phyloP scores from a whole-genome alignment of 1,140 invertebrate genomes.

The Branchinecta lynchi region DNA sequence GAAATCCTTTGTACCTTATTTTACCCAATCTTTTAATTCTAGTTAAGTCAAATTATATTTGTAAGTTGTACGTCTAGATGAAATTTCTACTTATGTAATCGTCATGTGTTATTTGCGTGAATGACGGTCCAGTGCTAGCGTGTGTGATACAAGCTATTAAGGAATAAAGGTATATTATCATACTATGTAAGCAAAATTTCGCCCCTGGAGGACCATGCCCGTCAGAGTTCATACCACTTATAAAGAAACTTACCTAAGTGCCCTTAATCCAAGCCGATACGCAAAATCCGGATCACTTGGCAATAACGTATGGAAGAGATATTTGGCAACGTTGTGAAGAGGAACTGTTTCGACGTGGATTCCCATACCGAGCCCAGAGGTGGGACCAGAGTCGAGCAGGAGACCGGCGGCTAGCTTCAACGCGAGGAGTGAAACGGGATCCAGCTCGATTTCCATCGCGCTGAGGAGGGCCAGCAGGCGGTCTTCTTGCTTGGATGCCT shows the following conservation, averaged over 20 bases:
- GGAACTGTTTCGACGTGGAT: conserved; percentile 58
- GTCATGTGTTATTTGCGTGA: too few relatives aligned
- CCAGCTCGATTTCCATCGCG: conserved; percentile 51
- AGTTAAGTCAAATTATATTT: too few relatives aligned
- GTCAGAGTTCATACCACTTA: conserved; percentile 27
- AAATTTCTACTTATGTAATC: too few relatives aligned
- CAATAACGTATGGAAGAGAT: conserved; percentile 55
- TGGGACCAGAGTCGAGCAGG: conserved; percentile 51
- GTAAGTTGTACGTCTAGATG: too few relatives aligned
- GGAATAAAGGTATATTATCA: too few relatives aligned
- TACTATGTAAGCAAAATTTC: too few relatives aligned
- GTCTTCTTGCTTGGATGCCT: conserved; percentile 57
- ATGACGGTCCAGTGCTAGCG: too few relatives aligned
- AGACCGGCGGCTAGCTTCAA: conserved; percentile 42
- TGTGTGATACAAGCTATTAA: too few relatives aligned
- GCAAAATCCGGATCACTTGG: conserved; percentile 54
- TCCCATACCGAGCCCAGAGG: conserved; percentile 52
- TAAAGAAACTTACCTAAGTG: conserved; percentile 35
- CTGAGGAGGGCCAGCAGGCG: conserved; percentile 49
- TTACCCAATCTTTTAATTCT: too few relatives aligned
- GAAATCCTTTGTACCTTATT: too few relatives aligned
- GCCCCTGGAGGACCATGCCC: too few relatives aligned
- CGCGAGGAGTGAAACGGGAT: conserved; percentile 46
- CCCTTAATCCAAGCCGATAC: conserved; percentile 44
- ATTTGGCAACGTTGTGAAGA: conserved; percentile 66